These are phyloP conservation scores for Achatina immaculata DNA, from an alignment of 1,140 invertebrate genomes.

Conservation along the genomic window DNA sequence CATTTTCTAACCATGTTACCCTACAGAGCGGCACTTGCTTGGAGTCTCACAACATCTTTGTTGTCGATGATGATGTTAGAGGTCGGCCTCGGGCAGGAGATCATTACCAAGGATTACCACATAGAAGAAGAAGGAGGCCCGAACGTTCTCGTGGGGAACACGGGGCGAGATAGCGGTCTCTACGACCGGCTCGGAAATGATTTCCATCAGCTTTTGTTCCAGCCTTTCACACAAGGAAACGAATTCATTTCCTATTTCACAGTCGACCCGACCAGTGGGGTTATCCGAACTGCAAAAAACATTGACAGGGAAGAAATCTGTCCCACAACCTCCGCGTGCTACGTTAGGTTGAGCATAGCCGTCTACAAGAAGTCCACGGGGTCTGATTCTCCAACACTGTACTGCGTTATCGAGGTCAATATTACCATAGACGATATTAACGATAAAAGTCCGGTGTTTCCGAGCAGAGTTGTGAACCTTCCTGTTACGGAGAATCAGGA, in stretches of 20 bases:
- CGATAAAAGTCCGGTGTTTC: slow-evolving; percentile 90
- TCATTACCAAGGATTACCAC: not conserved
- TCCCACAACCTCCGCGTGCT: not conserved
- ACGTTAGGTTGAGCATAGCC: not conserved
- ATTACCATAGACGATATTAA: slow-evolving; percentile 47
- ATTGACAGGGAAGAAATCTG: slow-evolving; percentile 47
- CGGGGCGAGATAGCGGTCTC: slow-evolving; percentile 24
- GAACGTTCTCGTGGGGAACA: slow-evolving; percentile 37
- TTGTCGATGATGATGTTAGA: too few species aligned
- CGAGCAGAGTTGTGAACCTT: slow-evolving; percentile 81
- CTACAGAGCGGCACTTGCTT: too few species aligned
- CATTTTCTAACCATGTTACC: too few species aligned
- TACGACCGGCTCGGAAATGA: slow-evolving; percentile 10
- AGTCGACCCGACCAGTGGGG: slow-evolving; percentile 40
- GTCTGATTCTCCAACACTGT: not conserved
- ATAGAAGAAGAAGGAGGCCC: slow-evolving; percentile 22
- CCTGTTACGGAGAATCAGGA: slow-evolving; percentile 62
- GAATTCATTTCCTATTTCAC: slow-evolving; percentile 34
- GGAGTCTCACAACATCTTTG: too few species aligned
- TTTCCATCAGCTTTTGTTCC: slow-evolving; percentile 32
- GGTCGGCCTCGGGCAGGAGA: not conserved
- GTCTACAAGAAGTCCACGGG: not conserved
- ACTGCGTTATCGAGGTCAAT: slow-evolving; percentile 29
- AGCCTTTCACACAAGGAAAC: slow-evolving; percentile 30
- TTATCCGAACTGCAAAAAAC: slow-evolving; percentile 37